phyloP scores from a whole-genome alignment of 2,113 vertebrate genomes.

The Ursus arctos region DNA sequence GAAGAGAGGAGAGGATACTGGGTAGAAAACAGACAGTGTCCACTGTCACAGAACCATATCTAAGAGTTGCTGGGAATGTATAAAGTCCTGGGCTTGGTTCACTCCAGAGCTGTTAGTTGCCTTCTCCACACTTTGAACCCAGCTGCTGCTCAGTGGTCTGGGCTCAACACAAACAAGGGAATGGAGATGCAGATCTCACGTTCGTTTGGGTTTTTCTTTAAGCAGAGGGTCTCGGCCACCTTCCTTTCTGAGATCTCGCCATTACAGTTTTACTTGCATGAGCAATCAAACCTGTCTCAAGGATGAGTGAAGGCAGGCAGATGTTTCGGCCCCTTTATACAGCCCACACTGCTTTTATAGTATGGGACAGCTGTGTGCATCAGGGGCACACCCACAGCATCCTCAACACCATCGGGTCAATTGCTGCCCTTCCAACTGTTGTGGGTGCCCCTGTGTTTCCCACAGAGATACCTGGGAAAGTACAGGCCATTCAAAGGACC shows the following conservation, averaged over 20 bases:
- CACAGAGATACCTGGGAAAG: background rate
- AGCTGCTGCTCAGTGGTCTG: background rate
- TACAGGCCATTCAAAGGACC: background rate
- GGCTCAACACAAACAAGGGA: background rate
- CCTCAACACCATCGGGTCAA: background rate
- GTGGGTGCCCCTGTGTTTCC: fast-evolving
- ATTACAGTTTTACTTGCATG: background rate
- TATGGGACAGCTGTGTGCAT: background rate
- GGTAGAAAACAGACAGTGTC: background rate
- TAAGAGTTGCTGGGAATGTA: background rate
- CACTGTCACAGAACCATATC: background rate
- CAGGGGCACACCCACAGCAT: fast-evolving
- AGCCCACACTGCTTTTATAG: background rate
- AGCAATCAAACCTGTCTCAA: background rate
- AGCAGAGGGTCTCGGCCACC: background rate
- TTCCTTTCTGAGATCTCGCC: background rate
- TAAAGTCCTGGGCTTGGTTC: background rate
- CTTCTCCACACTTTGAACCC: background rate
- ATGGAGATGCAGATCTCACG: background rate
- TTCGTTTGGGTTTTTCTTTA: background rate
- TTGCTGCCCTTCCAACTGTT: background rate
- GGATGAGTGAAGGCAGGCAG: background rate
- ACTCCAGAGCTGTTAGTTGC: background rate
- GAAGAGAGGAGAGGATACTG: background rate
- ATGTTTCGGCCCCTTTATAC: background rate